phyloP scores from a whole-genome alignment of 2,113 vertebrate species.

The Aramus guarauna region DNA sequence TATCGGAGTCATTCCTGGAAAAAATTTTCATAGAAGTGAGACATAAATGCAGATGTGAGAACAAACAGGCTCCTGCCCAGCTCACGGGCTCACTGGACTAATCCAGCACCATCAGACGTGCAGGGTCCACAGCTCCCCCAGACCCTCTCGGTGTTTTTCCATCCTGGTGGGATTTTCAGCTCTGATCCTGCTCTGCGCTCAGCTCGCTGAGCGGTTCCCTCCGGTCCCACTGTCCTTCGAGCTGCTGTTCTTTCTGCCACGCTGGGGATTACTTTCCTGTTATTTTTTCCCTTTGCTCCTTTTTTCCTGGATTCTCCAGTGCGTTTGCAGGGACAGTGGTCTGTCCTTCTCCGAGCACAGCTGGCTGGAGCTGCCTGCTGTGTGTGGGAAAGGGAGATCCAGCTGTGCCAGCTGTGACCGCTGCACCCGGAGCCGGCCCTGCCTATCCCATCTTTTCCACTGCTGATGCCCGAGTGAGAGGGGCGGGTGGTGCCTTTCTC shows the following conservation, averaged over 20 bases:
- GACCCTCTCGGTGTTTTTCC: fast-evolving
- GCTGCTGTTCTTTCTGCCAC: background rate
- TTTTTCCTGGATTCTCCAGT: background rate
- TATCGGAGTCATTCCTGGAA: background rate
- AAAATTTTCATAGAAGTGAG: background rate
- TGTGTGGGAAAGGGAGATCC: background rate
- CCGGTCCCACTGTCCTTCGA: fast-evolving
- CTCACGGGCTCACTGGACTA: background rate
- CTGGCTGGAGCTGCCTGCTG: background rate
- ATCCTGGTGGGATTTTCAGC: background rate
- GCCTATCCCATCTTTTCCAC: background rate
- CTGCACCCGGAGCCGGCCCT: background rate
- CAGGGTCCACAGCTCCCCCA: background rate
- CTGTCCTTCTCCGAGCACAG: fast-evolving
- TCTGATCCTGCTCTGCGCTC: background rate
- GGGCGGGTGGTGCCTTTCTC: background rate
- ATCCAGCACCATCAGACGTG: fast-evolving
- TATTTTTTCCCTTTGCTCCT: background rate
- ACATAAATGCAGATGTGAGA: background rate
- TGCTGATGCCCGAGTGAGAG: background rate
- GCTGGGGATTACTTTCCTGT: background rate
- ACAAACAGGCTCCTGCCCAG: background rate
- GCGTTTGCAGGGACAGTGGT: background rate
- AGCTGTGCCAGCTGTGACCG: fast-evolving
- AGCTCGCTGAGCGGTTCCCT: background rate